phyloP scores from a whole-genome alignment of 2,113 vertebrate genomes.

The Geothlypis trichas region DNA sequence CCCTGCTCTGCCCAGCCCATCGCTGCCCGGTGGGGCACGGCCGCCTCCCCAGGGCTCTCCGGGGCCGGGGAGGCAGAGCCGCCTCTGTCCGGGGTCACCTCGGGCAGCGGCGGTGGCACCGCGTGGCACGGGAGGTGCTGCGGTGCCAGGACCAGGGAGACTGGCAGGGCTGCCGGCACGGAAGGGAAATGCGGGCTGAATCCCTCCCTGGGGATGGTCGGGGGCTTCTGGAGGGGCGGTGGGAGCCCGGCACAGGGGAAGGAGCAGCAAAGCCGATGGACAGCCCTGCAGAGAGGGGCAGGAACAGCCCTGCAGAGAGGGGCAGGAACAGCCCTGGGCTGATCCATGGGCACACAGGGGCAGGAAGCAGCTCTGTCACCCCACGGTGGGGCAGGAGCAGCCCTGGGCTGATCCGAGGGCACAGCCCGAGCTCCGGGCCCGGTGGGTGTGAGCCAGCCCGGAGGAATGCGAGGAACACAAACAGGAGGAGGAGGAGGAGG shows the following conservation, averaged over 20 bases:
- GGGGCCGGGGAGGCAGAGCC: not conserved
- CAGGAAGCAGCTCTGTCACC: not conserved
- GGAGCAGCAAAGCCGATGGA: not conserved
- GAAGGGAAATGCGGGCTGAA: not conserved
- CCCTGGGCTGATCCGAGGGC: not conserved
- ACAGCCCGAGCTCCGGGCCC: not conserved
- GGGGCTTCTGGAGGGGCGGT: rapidly evolving
- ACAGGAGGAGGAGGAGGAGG: not conserved
- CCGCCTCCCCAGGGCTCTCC: not conserved
- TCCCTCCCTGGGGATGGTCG: rapidly evolving
- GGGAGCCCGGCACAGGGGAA: not conserved
- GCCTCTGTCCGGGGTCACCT: rapidly evolving
- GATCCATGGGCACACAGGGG: too few species aligned
- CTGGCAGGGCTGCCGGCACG: rapidly evolving
- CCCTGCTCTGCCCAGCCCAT: rapidly evolving
- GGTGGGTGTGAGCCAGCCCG: not conserved
- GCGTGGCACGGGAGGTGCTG: not conserved
- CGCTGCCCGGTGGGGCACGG: not conserved
- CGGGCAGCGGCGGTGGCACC: rapidly evolving
- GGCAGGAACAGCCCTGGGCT: too few species aligned
- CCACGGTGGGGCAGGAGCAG: not conserved
- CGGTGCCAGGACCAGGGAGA: not conserved
- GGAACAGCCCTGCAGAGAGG: too few species aligned
- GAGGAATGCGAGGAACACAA: not conserved
- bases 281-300: not conserved